phyloP scores from a whole-genome alignment of 2,113 vertebrate species.

The Hyaena hyaena region DNA sequence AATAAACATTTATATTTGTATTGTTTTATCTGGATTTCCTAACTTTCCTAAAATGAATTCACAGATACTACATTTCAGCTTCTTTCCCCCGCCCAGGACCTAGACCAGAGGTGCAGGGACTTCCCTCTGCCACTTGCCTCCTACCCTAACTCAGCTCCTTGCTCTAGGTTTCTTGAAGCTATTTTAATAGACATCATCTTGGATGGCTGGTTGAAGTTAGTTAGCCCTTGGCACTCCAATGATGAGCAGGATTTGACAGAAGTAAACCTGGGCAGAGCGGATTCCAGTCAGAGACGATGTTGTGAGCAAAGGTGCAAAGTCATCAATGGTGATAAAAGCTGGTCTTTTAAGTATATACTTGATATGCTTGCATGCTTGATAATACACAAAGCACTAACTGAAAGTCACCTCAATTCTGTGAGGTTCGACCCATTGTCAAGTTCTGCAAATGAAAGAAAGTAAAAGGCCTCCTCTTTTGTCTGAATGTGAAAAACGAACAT shows the following conservation, averaged over 20 bases:
- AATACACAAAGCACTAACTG: not conserved
- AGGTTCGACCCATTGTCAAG: not conserved
- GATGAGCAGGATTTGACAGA: not conserved
- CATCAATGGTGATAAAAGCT: not conserved
- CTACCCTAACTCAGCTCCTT: not conserved
- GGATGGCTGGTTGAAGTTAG: not conserved
- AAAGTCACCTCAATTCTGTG: not conserved
- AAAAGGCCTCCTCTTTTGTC: not conserved
- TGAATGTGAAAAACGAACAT: not conserved
- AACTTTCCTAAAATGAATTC: not conserved
- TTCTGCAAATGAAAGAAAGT: conserved; percentile 23
- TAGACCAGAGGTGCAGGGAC: not conserved
- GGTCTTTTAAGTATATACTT: not conserved
- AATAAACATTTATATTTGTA: not conserved
- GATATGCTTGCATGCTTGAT: too few relatives aligned
- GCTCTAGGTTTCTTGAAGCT: not conserved
- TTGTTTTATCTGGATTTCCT: not conserved
- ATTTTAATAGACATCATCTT: not conserved
- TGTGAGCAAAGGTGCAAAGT: not conserved
- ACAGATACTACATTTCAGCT: not conserved
- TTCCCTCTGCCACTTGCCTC: not conserved
- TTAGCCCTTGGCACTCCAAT: not conserved
- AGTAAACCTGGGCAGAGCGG: not conserved
- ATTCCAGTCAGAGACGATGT: not conserved
- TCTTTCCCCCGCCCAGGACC: not conserved